Conservation (phyloP, 2,113 vertebrate genomes). For the Ploceus nigricollis region DNA sequence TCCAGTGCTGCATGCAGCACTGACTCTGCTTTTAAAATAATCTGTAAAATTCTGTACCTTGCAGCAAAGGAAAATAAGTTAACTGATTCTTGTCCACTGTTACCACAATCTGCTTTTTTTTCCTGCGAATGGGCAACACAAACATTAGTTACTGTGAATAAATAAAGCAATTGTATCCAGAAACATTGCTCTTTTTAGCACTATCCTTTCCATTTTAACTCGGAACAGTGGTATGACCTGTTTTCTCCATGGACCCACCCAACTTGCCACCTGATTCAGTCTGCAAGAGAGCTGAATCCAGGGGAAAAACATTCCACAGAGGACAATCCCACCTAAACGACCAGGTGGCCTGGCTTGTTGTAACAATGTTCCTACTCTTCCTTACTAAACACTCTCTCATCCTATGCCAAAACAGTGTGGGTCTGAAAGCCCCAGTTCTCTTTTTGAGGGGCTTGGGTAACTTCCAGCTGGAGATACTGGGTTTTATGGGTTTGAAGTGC, state of each 20-base stretch:
- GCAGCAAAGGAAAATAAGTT: background rate
- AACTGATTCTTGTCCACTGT: background rate
- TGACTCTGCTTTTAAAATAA: background rate
- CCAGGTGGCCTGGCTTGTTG: background rate
- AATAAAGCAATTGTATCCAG: background rate
- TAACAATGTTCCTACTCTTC: background rate
- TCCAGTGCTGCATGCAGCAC: background rate
- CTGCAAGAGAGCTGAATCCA: background rate
- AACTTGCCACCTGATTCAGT: background rate
- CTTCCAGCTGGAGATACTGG: background rate
- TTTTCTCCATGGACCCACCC: background rate
- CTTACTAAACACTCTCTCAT: background rate
- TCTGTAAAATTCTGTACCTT: background rate
- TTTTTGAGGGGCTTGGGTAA: rapidly evolving
- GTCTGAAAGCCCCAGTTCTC: background rate
- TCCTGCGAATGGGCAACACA: background rate
- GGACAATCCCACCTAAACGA: background rate
- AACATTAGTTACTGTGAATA: background rate
- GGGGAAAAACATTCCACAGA: background rate
- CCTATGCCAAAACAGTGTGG: background rate
- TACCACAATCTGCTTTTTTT: background rate
- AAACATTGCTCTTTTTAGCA: background rate
- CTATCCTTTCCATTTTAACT: background rate
- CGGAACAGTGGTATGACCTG: background rate
- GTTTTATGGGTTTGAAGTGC: background rate